Conservation (phyloP, 2,113 vertebrate species). For the Myotis lucifugus region DNA sequence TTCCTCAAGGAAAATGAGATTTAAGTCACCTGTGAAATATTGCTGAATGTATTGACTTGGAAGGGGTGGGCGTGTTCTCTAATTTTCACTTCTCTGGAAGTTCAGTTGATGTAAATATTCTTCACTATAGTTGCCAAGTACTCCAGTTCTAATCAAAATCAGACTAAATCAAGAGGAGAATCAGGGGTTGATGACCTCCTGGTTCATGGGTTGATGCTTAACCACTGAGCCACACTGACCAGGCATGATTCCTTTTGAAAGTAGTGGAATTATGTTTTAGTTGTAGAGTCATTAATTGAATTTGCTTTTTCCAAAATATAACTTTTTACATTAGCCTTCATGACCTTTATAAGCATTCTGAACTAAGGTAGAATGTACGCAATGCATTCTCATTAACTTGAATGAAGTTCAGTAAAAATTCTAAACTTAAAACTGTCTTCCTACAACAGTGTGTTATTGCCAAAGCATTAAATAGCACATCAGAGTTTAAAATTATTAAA, state of each 20-base stretch:
- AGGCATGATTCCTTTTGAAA: neutral
- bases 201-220: no score
- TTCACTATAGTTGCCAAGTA: neutral
- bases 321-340: conserved; percentile 5
- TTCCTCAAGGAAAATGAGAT: conserved; percentile 39
- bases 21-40: neutral
- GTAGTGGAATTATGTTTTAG: neutral
- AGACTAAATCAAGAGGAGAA: neutral
- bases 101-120: neutral
- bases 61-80: neutral
- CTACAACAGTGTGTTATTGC: conserved; percentile 53
- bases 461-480: conserved; percentile 56
- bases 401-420: conserved; percentile 62
- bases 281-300: conserved; percentile 32
- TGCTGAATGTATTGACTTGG: neutral
- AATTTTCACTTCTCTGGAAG: conserved; percentile 45
- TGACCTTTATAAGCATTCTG: conserved; percentile 63
- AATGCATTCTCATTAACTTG: conserved; percentile 53
- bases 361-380: conserved; percentile 58
- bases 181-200: neutral
- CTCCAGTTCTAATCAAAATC: conserved; percentile 11
- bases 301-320: conserved; percentile 52
- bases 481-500: conserved; percentile 73
- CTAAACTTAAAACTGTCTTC: conserved; percentile 59
- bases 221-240: no score